Evolutionary conservation across 2,797 vertebrate species (phyloP), one percentile per base, ranked within the genome.

Genomic region (Vireo griseus): DNA sequence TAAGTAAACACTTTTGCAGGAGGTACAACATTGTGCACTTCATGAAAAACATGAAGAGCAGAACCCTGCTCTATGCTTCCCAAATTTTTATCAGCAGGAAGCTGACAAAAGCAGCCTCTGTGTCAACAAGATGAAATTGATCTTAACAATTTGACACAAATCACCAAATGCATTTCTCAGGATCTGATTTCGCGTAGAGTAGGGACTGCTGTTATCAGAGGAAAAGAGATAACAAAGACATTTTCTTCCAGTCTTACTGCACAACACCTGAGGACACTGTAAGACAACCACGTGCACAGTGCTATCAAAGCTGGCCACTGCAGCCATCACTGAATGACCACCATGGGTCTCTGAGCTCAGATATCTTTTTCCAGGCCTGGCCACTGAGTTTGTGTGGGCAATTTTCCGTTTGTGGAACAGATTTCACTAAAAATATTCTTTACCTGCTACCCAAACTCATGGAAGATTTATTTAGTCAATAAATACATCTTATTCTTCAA

Each of bases 321-420:
- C 39, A 81, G 54, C 24, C 66, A 86, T 18, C 58, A 47, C 39
- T 25, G 24, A 84, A 65, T 6, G n/a, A 78, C 22, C 25, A 69
- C 16, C n/a, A 16, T 0, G 8, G 29, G 4, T 58, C 10, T 57
- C 28, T 35, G 39, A 81, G 37, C 35, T n/a, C 31, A 45, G 10
- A 26, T 15, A 35, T 9, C 16, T 52, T 63, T 50, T 25, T 20
- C 52, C 22, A 80, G 65, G 19, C n/a, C 52, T 50, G 35, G 47
- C 12, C 35, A 72, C 1, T 26, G 35, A 35, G 86, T 73, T 72
- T 54, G 11, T 1, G 6, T 0, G 1, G 39, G 20, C 3, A 8
- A 35, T 31, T 50, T 63, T 88, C n/a, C 20, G 39, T 21, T 47
- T 45, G 42, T 29, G 35, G 21, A 80, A 81, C 21, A 88, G 47